These are phyloP conservation scores for Nothobranchius kuhntae DNA, from an alignment of 2,113 vertebrate genomes.

Conservation along the genomic window DNA sequence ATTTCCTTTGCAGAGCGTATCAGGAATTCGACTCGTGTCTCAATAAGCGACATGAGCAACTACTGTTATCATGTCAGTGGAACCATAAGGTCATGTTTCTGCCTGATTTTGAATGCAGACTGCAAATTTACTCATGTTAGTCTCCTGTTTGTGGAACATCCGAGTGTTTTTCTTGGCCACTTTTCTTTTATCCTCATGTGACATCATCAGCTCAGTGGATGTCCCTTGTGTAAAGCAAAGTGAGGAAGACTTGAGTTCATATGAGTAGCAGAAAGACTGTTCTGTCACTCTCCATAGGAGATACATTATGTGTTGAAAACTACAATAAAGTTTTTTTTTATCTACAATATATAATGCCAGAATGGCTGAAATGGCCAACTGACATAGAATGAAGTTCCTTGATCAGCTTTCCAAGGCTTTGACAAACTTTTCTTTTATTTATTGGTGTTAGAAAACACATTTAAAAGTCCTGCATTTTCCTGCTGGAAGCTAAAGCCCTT, in stretches of 20 bases:
- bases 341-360: background rate
- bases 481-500: too few species aligned
- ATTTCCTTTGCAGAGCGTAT: slow-evolving; percentile 40
- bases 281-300: slow-evolving; percentile 49
- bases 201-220: slow-evolving; percentile 65
- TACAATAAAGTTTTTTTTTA: background rate
- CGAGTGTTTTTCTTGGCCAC: slow-evolving; percentile 49
- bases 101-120: background rate
- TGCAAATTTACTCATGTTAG: slow-evolving; percentile 41
- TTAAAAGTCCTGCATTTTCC: too few species aligned
- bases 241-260: slow-evolving; percentile 33
- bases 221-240: slow-evolving; percentile 52
- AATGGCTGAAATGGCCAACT: background rate
- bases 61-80: too few species aligned
- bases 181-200: slow-evolving; percentile 67
- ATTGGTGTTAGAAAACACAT: too few species aligned
- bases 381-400: background rate
- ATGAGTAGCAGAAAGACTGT: slow-evolving; percentile 32
- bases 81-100: too few species aligned
- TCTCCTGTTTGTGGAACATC: slow-evolving; percentile 46
- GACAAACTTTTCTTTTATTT: too few species aligned
- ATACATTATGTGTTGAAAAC: background rate
- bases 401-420: too few species aligned
- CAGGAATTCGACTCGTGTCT: slow-evolving; percentile 45
- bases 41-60: slow-evolving; percentile 21